These are phyloP conservation scores for Hippocampus comes DNA, from an alignment of 2,113 vertebrate genomes.

Conservation along the genomic window DNA sequence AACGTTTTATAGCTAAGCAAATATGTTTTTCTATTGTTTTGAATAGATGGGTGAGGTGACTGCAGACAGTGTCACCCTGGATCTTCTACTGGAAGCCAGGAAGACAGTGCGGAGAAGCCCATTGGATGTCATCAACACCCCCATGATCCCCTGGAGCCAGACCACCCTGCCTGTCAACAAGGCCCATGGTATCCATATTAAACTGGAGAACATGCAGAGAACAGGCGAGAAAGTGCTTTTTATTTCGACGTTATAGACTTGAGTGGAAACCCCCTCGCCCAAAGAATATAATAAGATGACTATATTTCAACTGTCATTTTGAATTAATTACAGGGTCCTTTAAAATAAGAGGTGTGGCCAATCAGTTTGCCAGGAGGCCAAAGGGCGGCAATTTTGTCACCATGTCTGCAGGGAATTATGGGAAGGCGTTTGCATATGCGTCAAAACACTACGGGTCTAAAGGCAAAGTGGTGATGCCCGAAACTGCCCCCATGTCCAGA, in stretches of 20 bases:
- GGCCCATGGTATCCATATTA: constrained; percentile 63
- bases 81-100: constrained; percentile 64
- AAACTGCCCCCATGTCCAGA: constrained; percentile 69
- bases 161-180: constrained; percentile 61
- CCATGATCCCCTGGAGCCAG: constrained; percentile 66
- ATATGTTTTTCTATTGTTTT: neutral
- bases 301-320: neutral
- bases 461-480: constrained; percentile 77
- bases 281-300: too few species aligned
- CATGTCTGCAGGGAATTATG: constrained; percentile 79
- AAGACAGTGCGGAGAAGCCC: constrained; percentile 68
- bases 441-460: constrained; percentile 68
- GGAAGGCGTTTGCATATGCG: constrained; percentile 75
- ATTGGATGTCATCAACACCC: constrained; percentile 73
- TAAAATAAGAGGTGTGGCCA: constrained; percentile 77
- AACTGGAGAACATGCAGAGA: constrained; percentile 77
- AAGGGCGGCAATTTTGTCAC: constrained; percentile 67
- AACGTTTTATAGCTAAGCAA: neutral
- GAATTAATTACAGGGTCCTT: constrained; percentile 66
- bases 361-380: constrained; percentile 69
- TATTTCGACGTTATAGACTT: too few species aligned
- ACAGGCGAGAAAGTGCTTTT: constrained; percentile 54
- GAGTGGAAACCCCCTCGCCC: too few species aligned
- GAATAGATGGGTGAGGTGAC: constrained; percentile 57
- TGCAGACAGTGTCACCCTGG: constrained; percentile 57